Percentiles rank a stretch among this genome's conserved stretches.
These are phyloP conservation scores for Poecilia latipinna DNA, from an alignment of 2,113 vertebrate species.

Conservation along the genomic window DNA sequence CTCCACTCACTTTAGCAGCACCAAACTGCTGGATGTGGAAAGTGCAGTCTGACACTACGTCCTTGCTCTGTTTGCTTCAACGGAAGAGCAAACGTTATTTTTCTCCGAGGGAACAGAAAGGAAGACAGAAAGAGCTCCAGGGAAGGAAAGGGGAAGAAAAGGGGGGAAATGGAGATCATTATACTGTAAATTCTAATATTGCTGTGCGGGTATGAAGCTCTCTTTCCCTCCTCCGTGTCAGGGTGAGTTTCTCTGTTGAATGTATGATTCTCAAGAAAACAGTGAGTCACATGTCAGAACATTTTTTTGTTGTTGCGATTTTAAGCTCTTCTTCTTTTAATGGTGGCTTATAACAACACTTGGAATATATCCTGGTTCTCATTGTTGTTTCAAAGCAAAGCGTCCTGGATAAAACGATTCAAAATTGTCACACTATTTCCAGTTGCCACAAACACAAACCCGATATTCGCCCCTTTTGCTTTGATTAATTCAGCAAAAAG, in stretches of 20 bases:
- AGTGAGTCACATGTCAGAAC: neutral
- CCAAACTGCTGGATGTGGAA: neutral
- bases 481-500: neutral
- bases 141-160: neutral
- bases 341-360: neutral
- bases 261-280: neutral
- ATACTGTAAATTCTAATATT: neutral
- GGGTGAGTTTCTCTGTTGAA: neutral
- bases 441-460: neutral
- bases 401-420: neutral
- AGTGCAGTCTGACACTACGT: slow-evolving; percentile 10
- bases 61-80: slow-evolving; percentile 28
- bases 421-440: neutral
- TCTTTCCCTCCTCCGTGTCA: neutral
- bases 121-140: slow-evolving; percentile 10
- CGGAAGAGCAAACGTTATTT: slow-evolving; percentile 33
- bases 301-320: neutral
- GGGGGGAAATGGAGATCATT: neutral
- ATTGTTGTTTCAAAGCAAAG: neutral
- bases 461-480: neutral
- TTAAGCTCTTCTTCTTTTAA: neutral
- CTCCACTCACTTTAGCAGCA: neutral
- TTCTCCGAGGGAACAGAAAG: slow-evolving; percentile 24
- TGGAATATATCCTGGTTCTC: neutral
- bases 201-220: slow-evolving; percentile 2